Evolutionary conservation across 2,797 vertebrate genomes (phyloP), one percentile per base, ranked within the genome.

Genomic region (Cryptoprocta ferox): DNA sequence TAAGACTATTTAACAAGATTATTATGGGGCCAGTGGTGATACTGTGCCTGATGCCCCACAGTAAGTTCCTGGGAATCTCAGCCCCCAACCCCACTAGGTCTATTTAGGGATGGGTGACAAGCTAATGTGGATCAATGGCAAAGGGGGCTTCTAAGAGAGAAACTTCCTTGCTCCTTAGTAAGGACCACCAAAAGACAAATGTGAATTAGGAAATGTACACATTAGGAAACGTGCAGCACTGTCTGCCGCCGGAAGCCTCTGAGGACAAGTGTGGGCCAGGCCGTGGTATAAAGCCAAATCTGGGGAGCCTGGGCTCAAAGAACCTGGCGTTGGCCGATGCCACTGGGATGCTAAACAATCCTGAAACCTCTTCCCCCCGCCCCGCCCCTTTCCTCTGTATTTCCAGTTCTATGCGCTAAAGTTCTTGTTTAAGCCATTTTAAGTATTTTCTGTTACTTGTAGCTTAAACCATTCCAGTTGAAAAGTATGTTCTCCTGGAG

Each of bases 401-500:
- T 73, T 89, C 83, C 35, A 45, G 53, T 79, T 82, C n/a, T 19
- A 1, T 63, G 7, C 66, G 11, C 37, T 76, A 39, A 35, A 48
- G 37, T 84, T 56, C 35, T 79, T 56, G 2, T 56, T 65, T 75
- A 37, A 91, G 24, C 11, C 10, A 76, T 56, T 94, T 39, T 84
- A 85, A 78, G 24, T 82, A 26, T 82, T 91, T 89, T 66, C 71
- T 80, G 35, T 88, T 90, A 37, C 15, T 32, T 63, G 1, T n/a
- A 66, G 45, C 48, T 93, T 79, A 89, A 86, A 30, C 14, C 4
- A 59, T 19, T 83, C 83, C 79, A 82, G 45, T 10, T 81, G 3
- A 95, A 89, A 92, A 24, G 24, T 59, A 82, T 7, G 28, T 94
- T 89, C 19, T 93, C 30, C 37, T 93, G 61, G 30, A 96, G 5